phyloP scores from a whole-genome alignment of 2,888 invertebrate species.

The Dryocosmus kuriphilus region DNA sequence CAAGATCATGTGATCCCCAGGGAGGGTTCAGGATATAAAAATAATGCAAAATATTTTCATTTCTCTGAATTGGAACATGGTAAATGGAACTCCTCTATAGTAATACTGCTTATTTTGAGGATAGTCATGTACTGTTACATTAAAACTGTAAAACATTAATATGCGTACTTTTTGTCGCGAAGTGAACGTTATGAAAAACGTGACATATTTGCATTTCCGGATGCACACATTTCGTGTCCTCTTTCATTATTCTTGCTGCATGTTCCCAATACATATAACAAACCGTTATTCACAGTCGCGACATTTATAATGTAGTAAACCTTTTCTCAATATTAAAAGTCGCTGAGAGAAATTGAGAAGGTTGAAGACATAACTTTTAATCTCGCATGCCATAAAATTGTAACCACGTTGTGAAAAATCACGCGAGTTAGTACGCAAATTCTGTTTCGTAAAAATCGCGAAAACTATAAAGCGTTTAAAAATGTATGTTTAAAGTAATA shows the following conservation, averaged over 20 bases:
- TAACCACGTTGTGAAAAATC: neutral
- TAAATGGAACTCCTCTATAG: neutral
- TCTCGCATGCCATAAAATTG: neutral
- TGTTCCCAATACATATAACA: neutral
- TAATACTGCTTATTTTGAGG: neutral
- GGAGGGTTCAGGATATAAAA: too few relatives aligned
- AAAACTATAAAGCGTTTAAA: neutral
- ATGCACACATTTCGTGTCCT: neutral
- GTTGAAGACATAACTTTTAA: constrained; percentile 22
- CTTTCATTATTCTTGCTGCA: neutral
- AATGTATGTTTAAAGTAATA: neutral
- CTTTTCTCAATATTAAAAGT: neutral
- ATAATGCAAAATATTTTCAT: too few relatives aligned
- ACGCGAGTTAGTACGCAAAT: neutral
- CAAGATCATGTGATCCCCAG: too few relatives aligned
- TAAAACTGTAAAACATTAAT: too few relatives aligned
- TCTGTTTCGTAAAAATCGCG: constrained; percentile 1
- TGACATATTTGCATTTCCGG: neutral
- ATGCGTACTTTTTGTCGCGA: neutral
- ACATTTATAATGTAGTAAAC: neutral
- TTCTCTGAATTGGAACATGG: too few relatives aligned
- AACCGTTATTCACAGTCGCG: neutral
- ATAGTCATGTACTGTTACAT: neutral
- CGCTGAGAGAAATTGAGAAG: constrained; percentile 8
- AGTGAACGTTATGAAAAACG: neutral